Base-by-base conservation (phyloP, 1,140 invertebrate species). In the Whitmania pigra region DNA sequence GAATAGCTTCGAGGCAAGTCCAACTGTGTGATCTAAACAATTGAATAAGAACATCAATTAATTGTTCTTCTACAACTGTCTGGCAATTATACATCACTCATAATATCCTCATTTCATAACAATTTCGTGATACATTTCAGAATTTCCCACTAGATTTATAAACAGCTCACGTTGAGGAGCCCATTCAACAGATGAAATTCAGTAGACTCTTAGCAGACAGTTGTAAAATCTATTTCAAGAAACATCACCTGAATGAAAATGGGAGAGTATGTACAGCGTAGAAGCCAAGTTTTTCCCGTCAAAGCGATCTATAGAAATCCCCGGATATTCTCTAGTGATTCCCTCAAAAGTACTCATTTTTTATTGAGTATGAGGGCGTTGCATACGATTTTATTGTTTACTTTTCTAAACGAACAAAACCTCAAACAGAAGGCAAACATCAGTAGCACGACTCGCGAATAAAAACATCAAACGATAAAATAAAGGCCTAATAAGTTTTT, bases 321-420 rank as follows among this genome's bases (percentile, higher is more conserved):
- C 17, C 5, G 17, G 43, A 60, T 72, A 72, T 31, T 72, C 72
- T 25, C 53, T 67, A 36, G 67, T 72, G 18, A 40, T 53, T 53
- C 72, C 72, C 31, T 43, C 31, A 55, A 72, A 72, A 54, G 17
- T 67, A 55, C 72, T 72, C 72, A 72, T 72, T 43, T 69, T 68
- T 63, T 49, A 49, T 49, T 49, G 43, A 49, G 43, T 49, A 1
- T 49, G 43, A 49, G 43, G 43, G 43, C 43, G 0, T 49, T 49
- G 43, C 43, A 49, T 49, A 11, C 43, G 43, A 49, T 13, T 49
- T 49, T 49, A 49, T 49, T 49, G 43, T 11, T 49, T 49, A 49
- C 43, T 49, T 49, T 49, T 49, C 43, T 13, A 49, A 49, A 49
- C 43, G 43, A 49, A 49, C 43, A 49, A 49, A 49, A 49, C 43